Conservation (phyloP, 2,888 invertebrate species). For the Podotricha telesiphe region DNA sequence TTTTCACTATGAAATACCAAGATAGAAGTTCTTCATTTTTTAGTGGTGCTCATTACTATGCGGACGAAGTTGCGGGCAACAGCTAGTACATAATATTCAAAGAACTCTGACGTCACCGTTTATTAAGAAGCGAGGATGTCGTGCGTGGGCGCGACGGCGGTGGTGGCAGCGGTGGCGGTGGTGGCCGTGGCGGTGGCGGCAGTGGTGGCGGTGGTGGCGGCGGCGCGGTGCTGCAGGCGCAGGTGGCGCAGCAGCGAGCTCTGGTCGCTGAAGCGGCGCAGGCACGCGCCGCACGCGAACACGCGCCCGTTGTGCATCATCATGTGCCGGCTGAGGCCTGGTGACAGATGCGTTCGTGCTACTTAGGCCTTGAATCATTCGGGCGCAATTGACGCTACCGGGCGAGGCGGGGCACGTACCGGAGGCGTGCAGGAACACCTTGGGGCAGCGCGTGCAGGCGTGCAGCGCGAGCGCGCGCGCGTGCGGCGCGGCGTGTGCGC, state of each 20-base stretch:
- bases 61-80: too few species aligned
- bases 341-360: too few species aligned
- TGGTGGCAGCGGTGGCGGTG: not conserved
- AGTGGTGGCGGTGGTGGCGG: conserved; percentile 42
- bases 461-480: conserved; percentile 80
- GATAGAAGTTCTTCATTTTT: too few species aligned
- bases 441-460: conserved; percentile 81
- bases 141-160: not conserved
- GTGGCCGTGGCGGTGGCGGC: not conserved
- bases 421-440: conserved; percentile 65
- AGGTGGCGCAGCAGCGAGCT: conserved; percentile 88
- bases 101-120: too few species aligned
- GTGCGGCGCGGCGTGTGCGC: conserved; percentile 74
- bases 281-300: conserved; percentile 86
- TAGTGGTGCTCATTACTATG: too few species aligned
- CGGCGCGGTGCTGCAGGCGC: conserved; percentile 47
- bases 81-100: too few species aligned
- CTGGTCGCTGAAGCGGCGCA: conserved; percentile 87
- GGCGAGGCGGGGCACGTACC: too few species aligned
- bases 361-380: too few species aligned
- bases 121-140: too few species aligned
- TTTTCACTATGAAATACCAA: too few species aligned
- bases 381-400: too few species aligned
- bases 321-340: conserved; percentile 87
- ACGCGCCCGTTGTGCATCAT: conserved; percentile 86